phyloP scores from a whole-genome alignment of 2,113 vertebrate genomes.

The Paralichthys olivaceus region DNA sequence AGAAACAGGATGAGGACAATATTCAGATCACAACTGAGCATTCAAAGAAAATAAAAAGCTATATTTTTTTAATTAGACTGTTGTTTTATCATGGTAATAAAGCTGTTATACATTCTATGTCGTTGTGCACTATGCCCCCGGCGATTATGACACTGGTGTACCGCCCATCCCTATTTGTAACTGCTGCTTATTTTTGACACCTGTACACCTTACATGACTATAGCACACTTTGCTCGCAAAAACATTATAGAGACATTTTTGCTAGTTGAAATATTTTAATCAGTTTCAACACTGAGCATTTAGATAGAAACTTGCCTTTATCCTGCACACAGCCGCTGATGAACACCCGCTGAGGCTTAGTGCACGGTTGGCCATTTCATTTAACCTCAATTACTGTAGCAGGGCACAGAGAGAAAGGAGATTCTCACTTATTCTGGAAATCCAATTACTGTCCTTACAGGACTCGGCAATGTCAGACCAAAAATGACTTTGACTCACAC shows the following conservation, averaged over 20 bases:
- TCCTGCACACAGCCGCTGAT: conserved; percentile 27
- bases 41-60: too few relatives aligned
- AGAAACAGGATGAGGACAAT: too few relatives aligned
- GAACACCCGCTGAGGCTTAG: conserved; percentile 69
- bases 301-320: conserved; percentile 41
- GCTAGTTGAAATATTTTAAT: conserved; percentile 2
- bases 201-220: not conserved
- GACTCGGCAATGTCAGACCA: conserved; percentile 70
- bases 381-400: conserved; percentile 78
- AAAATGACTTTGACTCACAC: conserved; percentile 64
- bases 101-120: too few relatives aligned
- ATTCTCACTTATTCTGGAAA: conserved; percentile 75
- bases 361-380: conserved; percentile 74
- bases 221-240: too few relatives aligned
- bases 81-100: too few relatives aligned
- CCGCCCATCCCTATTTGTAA: too few relatives aligned
- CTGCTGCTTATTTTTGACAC: too few relatives aligned
- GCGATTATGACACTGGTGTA: too few relatives aligned
- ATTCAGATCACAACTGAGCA: too few relatives aligned
- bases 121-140: too few relatives aligned
- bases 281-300: conserved; percentile 25
- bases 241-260: not conserved
- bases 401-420: conserved; percentile 64
- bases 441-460: conserved; percentile 78
- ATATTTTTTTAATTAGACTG: too few relatives aligned